These are phyloP conservation scores for Salvelinus fontinalis DNA, from an alignment of 2,113 vertebrate genomes.

Conservation along the genomic window DNA sequence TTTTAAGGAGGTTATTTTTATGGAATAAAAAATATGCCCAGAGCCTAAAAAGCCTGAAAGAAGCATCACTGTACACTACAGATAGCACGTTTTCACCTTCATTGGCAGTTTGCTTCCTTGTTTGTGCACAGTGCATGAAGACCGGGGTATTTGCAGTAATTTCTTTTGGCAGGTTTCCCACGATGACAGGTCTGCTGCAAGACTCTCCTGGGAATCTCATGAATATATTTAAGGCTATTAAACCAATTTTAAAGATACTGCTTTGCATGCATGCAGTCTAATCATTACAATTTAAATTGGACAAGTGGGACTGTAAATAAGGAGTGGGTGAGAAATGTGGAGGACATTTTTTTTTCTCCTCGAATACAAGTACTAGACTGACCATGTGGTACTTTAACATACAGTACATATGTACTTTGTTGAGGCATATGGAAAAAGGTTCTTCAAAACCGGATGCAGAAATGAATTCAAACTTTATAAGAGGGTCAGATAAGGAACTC, in stretches of 20 bases:
- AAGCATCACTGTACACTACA: not conserved
- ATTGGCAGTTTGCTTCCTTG: conserved; percentile 12
- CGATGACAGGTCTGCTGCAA: conserved; percentile 49
- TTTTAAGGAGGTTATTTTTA: too few relatives aligned
- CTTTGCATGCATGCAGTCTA: conserved; percentile 62
- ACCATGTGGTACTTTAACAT: not conserved
- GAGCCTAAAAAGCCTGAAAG: not conserved
- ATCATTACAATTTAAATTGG: conserved; percentile 76
- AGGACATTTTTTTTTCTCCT: conserved; percentile 31
- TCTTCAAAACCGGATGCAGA: too few relatives aligned
- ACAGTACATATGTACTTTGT: too few relatives aligned
- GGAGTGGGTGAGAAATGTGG: conserved; percentile 59
- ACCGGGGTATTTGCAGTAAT: conserved; percentile 23
- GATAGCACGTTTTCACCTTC: not conserved
- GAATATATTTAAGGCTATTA: conserved; percentile 74
- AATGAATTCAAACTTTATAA: too few relatives aligned
- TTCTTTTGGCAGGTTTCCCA: conserved; percentile 34
- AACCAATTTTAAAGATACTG: conserved; percentile 66
- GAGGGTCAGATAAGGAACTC: too few relatives aligned
- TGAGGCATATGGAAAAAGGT: too few relatives aligned
- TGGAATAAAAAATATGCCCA: too few relatives aligned
- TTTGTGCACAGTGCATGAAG: not conserved
- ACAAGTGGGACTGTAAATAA: conserved; percentile 66
- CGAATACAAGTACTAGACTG: conserved; percentile 21
- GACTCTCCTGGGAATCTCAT: conserved; percentile 66